Evolutionary conservation across 2,113 vertebrate species (phyloP), one percentile per base, ranked within the genome.

Genomic region (Oostethus manadensis): DNA sequence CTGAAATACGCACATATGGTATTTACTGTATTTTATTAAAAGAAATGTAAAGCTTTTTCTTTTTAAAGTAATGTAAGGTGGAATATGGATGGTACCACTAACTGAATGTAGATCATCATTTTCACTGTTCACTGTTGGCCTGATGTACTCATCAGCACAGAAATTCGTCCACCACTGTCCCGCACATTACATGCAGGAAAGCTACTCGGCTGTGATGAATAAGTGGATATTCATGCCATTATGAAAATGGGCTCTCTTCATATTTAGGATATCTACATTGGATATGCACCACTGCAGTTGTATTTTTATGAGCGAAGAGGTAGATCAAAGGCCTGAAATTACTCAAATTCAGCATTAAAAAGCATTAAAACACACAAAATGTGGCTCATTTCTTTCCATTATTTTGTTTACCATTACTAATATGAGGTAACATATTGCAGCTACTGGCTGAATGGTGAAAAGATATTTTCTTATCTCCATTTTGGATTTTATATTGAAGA

Each of bases 161-260:
- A 51, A 51, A 29, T 29, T 14, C 13, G 3, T 54, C n/a, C 51
- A 33, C 23, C 50, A 16, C 23, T 29, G 50, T 33, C 51, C 17
- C 18, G 51, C 26, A 18, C 51, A 13, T 54, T 18, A 35, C 17
- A 18, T 54, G 51, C 17, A 18, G 26, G 8, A 16, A 54, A 38
- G 18, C 51, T 35, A 35, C 51, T 54, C 51, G 29, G 18, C 29
- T n/a, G 17, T 35, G 51, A 35, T 38, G 51, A 54, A 54, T 35
- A 54, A 54, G 51, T 35, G 51, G n/a, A 54, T 54, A 35, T 54
- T 38, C 51, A 54, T 20, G 29, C 17, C 51, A 35, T 54, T 35
- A 54, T n/a, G 10, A 54, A 51, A 54, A 35, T 54, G 2, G 51
- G 17, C 51, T 33, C n/a, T 54, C 29, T n/a, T 35, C 51, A 35